Evolutionary conservation across 1,140 invertebrate species (phyloP), one percentile per base, ranked within the genome.

Genomic region (Adelges cooleyi): DNA sequence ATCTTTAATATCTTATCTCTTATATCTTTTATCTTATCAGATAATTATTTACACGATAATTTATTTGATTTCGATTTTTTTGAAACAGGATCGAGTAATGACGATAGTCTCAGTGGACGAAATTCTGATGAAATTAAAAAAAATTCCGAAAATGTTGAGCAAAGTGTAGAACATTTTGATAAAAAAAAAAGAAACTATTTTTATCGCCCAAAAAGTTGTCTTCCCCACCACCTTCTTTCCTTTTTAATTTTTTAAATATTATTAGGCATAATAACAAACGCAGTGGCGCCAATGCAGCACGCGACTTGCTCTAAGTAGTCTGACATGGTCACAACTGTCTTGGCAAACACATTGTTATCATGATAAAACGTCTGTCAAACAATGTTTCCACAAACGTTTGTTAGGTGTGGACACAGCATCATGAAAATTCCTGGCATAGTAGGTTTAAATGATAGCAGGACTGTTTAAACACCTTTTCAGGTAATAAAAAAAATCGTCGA

Each of bases 401-500:
- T n/a, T n/a, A n/a, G n/a, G n/a, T n/a, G n/a, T n/a, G n/a, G n/a
- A n/a, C n/a, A n/a, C n/a, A n/a, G n/a, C n/a, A n/a, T 50, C 15
- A 56, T 72, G 36, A 73, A 71, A 52, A 73, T 87, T 15, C 81
- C 85, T 46, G 86, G 86, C 67, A 84, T 89, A 56, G 85, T 89
- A 2, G 86, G 85, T 1, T 90, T 92, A 70, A 87, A 86, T 1
- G 88, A 90, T 69, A 84, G 84, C 0, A 78, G 84, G 59, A 80
- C 81, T 67, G 83, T 84, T 70, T 76, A 88, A 3, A 83, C 86
- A 70, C 84, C 87, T 2, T 89, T 90, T 74, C 87, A 93, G 71
- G 81, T 89, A 3, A 77, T 97, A 23, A 92, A 93, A 73, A 95
- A 95, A 71, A 83, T 95, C 6, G 83, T 83, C 17, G 90, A 94